These are phyloP conservation scores for Calliscelio sp. DNA, from an alignment of 2,888 invertebrate species.

Conservation along the genomic window DNA sequence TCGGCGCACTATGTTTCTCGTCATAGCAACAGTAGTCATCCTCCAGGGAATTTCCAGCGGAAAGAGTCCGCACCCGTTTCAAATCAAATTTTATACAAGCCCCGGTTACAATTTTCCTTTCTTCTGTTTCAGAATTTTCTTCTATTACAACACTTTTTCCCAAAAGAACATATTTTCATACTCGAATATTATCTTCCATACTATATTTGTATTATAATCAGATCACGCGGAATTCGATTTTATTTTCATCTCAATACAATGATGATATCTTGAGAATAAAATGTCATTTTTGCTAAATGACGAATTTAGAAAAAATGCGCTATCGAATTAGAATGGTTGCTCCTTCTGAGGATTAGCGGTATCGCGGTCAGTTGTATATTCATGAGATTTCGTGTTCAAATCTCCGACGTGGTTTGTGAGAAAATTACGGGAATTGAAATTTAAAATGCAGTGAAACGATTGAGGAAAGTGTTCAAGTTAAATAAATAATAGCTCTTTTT, in stretches of 20 bases:
- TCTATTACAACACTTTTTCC: slow-evolving; percentile 40
- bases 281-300: too few species aligned
- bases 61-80: slow-evolving; percentile 35
- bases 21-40: slow-evolving; percentile 50
- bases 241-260: too few species aligned
- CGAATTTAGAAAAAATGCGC: too few species aligned
- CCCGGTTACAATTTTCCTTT: slow-evolving; percentile 44
- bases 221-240: too few species aligned
- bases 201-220: slow-evolving; percentile 32
- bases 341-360: slow-evolving; percentile 38
- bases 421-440: slow-evolving; percentile 45
- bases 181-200: slow-evolving; percentile 12
- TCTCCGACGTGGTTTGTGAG: slow-evolving; percentile 39
- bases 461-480: background rate
- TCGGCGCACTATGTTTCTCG: slow-evolving; percentile 48
- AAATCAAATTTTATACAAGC: slow-evolving; percentile 68
- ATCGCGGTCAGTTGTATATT: slow-evolving; percentile 49
- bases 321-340: slow-evolving; percentile 25
- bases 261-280: too few species aligned
- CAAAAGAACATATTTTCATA: slow-evolving; percentile 33
- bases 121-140: slow-evolving; percentile 21
- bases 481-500: too few species aligned
- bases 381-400: slow-evolving; percentile 44
- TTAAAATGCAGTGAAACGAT: slow-evolving; percentile 46
- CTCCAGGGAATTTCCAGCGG: slow-evolving; percentile 47